These are phyloP conservation scores for Emydura subglobosa DNA, from an alignment of 2,113 vertebrate genomes.

Conservation along the genomic window DNA sequence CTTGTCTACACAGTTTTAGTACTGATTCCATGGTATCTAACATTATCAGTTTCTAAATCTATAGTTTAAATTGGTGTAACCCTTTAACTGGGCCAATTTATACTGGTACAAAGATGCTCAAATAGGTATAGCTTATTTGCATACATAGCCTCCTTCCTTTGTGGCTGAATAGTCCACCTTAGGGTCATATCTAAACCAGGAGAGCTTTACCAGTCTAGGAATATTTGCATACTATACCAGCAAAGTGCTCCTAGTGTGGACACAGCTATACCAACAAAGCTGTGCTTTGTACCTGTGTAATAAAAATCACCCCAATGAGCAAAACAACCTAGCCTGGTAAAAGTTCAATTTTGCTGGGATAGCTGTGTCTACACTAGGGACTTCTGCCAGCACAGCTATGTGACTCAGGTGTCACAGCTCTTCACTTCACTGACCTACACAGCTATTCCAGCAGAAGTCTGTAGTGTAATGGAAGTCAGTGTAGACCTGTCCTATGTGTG, in stretches of 20 bases:
- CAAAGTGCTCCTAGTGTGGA: not conserved
- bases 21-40: not conserved
- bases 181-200: not conserved
- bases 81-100: not conserved
- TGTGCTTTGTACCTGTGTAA: not conserved
- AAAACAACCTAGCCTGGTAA: not conserved
- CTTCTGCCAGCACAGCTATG: not conserved
- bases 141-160: not conserved
- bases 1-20: not conserved
- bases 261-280: not conserved
- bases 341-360: not conserved
- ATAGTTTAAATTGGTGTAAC: not conserved
- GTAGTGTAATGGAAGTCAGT: not conserved
- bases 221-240: not conserved
- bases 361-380: not conserved
- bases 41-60: not conserved
- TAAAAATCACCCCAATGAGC: not conserved
- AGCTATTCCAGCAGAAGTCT: not conserved
- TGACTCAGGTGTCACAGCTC: not conserved
- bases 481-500: rapidly evolving
- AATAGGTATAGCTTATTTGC: not conserved
- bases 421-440: not conserved
- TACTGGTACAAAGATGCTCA: not conserved
- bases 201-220: not conserved
- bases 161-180: not conserved